Conservation (phyloP, 2,888 invertebrate genomes). For the Nycteola revayana region DNA sequence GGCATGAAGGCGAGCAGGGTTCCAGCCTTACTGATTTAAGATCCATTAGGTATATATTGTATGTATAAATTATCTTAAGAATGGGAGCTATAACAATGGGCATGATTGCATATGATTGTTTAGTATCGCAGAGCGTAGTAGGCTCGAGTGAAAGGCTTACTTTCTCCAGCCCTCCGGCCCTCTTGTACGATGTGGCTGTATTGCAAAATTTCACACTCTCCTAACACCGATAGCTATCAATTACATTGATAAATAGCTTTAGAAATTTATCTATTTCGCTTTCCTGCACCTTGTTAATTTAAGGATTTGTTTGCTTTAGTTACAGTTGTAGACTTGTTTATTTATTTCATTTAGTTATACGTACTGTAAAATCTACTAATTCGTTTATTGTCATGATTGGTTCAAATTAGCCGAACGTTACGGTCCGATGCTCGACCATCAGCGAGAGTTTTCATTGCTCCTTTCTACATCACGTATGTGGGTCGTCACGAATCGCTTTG, state of each 20-base stretch:
- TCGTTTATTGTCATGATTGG: constrained; percentile 27
- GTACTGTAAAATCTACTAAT: background rate
- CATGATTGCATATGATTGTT: constrained; percentile 63
- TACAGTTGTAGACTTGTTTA: constrained; percentile 3
- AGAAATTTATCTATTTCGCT: constrained; percentile 49
- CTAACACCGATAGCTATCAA: constrained; percentile 59
- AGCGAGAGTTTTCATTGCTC: constrained; percentile 53
- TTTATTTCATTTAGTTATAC: background rate
- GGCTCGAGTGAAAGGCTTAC: constrained; percentile 73
- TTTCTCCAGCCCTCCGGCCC: constrained; percentile 78
- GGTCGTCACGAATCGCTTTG: constrained; percentile 65
- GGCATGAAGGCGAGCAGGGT: too few species aligned
- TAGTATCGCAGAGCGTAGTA: constrained; percentile 51
- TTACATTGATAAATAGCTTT: constrained; percentile 61
- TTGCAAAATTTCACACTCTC: constrained; percentile 75
- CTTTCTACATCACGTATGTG: constrained; percentile 57
- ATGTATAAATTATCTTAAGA: constrained; percentile 30
- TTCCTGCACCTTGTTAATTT: constrained; percentile 32
- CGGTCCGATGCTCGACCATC: constrained; percentile 54
- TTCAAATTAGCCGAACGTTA: constrained; percentile 43
- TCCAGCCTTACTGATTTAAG: too few species aligned
- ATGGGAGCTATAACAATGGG: constrained; percentile 38
- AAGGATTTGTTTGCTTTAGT: constrained; percentile 16
- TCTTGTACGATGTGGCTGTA: constrained; percentile 58
- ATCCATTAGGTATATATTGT: too few species aligned